A percentile compares a stretch with the other conserved stretches of the same genome.
Evolutionary conservation across 2,113 vertebrate species (phyloP).

Genomic region (Pituophis catenifer): DNA sequence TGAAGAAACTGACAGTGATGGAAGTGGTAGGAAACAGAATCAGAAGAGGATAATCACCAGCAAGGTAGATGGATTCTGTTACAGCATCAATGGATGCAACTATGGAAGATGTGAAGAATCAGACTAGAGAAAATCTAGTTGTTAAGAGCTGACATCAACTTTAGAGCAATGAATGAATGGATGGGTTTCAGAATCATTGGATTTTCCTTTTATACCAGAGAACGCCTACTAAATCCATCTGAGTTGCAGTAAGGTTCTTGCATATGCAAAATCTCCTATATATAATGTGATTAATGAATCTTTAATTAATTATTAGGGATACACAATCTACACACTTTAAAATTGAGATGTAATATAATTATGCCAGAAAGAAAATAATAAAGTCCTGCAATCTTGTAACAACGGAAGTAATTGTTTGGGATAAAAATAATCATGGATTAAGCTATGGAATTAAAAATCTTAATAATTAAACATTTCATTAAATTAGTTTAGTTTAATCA

Average conservation of each 20-base stretch:
- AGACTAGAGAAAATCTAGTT: not conserved
- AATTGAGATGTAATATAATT: not conserved
- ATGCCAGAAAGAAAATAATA: not conserved
- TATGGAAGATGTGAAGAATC: not conserved
- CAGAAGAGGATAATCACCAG: not conserved
- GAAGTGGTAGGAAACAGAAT: not conserved
- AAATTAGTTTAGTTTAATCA: slow-evolving; percentile 16
- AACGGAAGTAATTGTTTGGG: not conserved
- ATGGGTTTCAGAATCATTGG: not conserved
- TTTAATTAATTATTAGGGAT: not conserved
- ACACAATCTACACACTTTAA: not conserved
- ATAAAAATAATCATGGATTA: not conserved
- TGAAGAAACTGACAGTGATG: not conserved
- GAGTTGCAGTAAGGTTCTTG: not conserved
- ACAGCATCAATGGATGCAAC: not conserved
- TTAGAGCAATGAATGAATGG: not conserved
- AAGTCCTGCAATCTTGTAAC: not conserved
- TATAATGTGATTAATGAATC: not conserved
- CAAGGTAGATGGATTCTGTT: not conserved
- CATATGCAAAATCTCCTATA: not conserved
- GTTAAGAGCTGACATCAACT: not conserved
- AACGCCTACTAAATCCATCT: not conserved
- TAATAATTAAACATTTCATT: slow-evolving; percentile 37
- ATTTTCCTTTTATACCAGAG: not conserved
- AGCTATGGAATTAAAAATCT: slow-evolving; percentile 44